Evolutionary conservation across 2,113 vertebrate genomes (phyloP).

Genomic region (Glaucomys volans): DNA sequence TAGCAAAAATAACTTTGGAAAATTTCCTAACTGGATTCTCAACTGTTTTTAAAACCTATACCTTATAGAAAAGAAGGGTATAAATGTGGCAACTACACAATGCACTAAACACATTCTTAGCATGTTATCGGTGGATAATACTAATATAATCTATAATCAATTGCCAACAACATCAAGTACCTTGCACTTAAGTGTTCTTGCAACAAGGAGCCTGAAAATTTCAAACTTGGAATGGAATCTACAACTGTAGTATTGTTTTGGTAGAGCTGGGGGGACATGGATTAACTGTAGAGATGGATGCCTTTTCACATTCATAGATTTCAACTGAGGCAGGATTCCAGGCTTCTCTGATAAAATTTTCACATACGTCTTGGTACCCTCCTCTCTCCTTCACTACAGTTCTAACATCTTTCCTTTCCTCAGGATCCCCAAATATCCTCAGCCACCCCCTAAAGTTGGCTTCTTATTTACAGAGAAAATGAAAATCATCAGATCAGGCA

Average conservation of each 20-base stretch:
- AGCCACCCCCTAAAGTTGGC: neutral
- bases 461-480: neutral
- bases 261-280: neutral
- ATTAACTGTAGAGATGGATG: neutral
- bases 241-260: neutral
- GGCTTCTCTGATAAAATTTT: neutral
- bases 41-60: neutral
- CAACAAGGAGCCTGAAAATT: neutral
- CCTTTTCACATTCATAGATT: neutral
- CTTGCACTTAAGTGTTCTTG: neutral
- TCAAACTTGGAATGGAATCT: neutral
- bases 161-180: neutral
- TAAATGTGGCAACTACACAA: neutral
- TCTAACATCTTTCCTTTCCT: neutral
- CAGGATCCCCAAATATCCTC: neutral
- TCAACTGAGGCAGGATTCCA: neutral
- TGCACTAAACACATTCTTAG: neutral
- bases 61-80: neutral
- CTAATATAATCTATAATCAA: neutral
- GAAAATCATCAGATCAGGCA: neutral
- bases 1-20: neutral
- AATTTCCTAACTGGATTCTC: neutral
- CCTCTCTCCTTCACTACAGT: neutral
- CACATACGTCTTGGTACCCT: neutral
- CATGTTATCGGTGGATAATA: neutral